Conservation (phyloP, 2,888 invertebrate genomes). For the Perithous albicinctus region DNA sequence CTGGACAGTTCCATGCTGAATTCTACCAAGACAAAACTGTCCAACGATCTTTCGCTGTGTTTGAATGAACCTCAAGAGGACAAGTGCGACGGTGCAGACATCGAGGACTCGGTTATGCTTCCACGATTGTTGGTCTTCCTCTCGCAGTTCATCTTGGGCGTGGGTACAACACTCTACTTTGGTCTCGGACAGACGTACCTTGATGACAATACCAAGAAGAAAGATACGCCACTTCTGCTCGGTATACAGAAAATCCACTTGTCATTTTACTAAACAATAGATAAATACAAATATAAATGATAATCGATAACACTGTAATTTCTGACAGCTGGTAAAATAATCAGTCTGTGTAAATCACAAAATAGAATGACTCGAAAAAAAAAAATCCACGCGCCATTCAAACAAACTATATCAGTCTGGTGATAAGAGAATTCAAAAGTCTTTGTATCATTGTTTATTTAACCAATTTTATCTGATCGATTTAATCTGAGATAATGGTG, state of each 20-base stretch:
- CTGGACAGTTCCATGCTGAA: slow-evolving; percentile 79
- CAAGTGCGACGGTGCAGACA: slow-evolving; percentile 84
- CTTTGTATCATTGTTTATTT: not conserved
- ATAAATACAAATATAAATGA: not conserved
- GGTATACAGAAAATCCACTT: slow-evolving; percentile 82
- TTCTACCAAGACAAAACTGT: slow-evolving; percentile 55
- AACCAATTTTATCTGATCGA: not conserved
- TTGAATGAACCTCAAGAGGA: slow-evolving; percentile 78
- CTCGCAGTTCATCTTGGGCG: slow-evolving; percentile 89
- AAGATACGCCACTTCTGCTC: slow-evolving; percentile 88
- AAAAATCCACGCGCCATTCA: not conserved
- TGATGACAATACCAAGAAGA: slow-evolving; percentile 89
- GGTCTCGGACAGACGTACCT: slow-evolving; percentile 89
- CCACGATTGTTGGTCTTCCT: slow-evolving; percentile 88
- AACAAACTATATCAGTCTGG: not conserved
- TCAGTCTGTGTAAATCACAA: not conserved
- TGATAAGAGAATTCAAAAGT: not conserved
- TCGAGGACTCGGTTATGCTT: slow-evolving; percentile 84
- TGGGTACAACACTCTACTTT: slow-evolving; percentile 89
- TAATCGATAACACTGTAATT: not conserved
- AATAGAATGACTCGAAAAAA: not conserved
- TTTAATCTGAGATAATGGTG: no score
- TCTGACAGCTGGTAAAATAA: not conserved
- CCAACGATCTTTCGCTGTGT: slow-evolving; percentile 77
- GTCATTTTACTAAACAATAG: not conserved